Conservation (phyloP, 2,113 vertebrate species). For the Calypte anna region DNA sequence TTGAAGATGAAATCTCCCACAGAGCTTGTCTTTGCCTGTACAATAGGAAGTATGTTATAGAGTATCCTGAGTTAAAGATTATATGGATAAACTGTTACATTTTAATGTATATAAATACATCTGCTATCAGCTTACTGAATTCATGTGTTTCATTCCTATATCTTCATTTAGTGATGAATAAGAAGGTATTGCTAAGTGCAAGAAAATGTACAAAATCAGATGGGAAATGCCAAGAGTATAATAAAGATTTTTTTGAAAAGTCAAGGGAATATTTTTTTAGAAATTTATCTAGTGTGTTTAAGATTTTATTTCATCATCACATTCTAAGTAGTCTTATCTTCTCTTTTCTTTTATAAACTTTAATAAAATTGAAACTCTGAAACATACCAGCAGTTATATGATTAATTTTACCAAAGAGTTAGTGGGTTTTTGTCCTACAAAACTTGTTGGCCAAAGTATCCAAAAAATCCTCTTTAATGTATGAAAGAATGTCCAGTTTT, state of each 20-base stretch:
- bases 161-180: not conserved
- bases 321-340: not conserved
- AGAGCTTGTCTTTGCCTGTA: conserved; percentile 69
- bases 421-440: not conserved
- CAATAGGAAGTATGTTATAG: conserved; percentile 54
- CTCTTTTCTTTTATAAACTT: not conserved
- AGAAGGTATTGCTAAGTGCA: not conserved
- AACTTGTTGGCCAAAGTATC: not conserved
- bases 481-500: not conserved
- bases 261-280: not conserved
- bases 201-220: not conserved
- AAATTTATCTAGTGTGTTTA: not conserved
- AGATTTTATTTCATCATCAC: not conserved
- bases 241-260: not conserved
- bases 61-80: conserved; percentile 27
- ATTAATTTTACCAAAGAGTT: not conserved
- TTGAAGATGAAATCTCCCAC: conserved; percentile 76
- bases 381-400: not conserved
- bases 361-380: not conserved
- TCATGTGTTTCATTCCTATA: not conserved
- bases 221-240: not conserved
- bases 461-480: not conserved
- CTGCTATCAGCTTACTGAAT: not conserved
- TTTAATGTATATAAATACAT: conserved; percentile 24
- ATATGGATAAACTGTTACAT: conserved; percentile 40